Evolutionary conservation across 2,888 invertebrate genomes (phyloP), one percentile per base, ranked within the genome.

Genomic region (Urechis unicinctus): DNA sequence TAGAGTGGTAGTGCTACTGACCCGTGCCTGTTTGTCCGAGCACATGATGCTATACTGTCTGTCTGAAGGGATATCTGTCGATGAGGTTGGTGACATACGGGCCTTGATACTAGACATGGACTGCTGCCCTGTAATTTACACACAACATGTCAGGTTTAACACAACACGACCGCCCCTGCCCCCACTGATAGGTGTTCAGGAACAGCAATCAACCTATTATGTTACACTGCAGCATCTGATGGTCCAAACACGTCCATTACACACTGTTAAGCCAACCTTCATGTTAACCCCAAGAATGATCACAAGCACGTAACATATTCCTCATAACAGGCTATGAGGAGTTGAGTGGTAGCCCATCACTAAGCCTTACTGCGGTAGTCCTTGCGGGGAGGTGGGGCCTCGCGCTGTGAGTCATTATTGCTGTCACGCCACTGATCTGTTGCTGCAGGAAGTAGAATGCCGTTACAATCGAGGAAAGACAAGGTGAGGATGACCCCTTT

Each of bases 391-490:
- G 25, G 5, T 17, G 45, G 22, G n/a, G 29, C 52, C 58, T 53
- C 28, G 56, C 58, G 53, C 51, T 53, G 52, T 30, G 53, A 58
- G 24, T 55, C 50, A 52, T 45, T 57, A 56, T 59, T 57, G 28
- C 52, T 52, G 17, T 91, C 91, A 55, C 65, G 65, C 94, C 95
- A 97, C 68, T 88, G 85, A 80, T 95, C 95, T 74, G 86, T 90
- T 45, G 90, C 86, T 74, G 89, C 88, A 59, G 91, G 89, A 75
- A 96, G 88, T 68, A 96, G 84, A 74, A 89, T 86, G 74, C 96
- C 96, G 75, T 88, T 90, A 77, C 89, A 90, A 83, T 98, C 96
- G 78, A 98, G 83, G 82, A 98, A 97, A 64, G 92, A 90, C 86
- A 96, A 89, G 65, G 88, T 86, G 72, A 95, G 82, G 74, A 97